Evolutionary conservation across 2,888 invertebrate genomes (phyloP).

Genomic region (Smittia sp.): DNA sequence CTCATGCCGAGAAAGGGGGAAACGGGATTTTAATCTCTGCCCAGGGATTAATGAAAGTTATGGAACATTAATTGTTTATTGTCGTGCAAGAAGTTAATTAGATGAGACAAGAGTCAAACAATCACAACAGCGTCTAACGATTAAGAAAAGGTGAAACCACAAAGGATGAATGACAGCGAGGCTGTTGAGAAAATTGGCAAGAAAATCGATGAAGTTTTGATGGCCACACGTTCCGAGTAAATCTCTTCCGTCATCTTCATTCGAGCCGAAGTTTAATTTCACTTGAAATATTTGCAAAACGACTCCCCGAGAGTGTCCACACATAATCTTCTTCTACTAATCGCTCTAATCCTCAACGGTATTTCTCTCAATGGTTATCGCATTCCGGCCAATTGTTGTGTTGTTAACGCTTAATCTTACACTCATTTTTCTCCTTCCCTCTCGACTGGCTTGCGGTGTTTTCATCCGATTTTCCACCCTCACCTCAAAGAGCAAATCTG

Average conservation of each 20-base stretch:
- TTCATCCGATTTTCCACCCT: constrained; percentile 1
- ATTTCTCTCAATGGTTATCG: neutral
- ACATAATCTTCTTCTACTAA: neutral
- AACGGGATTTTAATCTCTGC: neutral
- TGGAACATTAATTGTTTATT: constrained; percentile 26
- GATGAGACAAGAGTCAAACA: neutral
- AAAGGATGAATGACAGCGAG: neutral
- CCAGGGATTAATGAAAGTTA: constrained; percentile 9
- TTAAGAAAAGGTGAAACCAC: constrained; percentile 9
- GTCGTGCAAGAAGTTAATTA: constrained; percentile 1
- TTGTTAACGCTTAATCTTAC: constrained; percentile 17
- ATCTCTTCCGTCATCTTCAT: no score
- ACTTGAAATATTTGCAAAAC: no score
- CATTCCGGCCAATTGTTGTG: neutral
- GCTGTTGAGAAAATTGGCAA: no score
- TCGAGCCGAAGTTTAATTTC: no score
- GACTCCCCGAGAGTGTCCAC: neutral
- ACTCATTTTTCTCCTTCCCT: neutral
- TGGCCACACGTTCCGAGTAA: no score
- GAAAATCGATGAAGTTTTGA: no score
- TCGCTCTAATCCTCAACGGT: neutral
- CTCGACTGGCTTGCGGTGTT: neutral
- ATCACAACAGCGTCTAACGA: neutral
- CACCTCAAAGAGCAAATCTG: neutral
- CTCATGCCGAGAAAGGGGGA: neutral